Evolutionary conservation across 2,888 invertebrate genomes (phyloP), one percentile per base, ranked within the genome.

Genomic region (Linnaemya vulpina): DNA sequence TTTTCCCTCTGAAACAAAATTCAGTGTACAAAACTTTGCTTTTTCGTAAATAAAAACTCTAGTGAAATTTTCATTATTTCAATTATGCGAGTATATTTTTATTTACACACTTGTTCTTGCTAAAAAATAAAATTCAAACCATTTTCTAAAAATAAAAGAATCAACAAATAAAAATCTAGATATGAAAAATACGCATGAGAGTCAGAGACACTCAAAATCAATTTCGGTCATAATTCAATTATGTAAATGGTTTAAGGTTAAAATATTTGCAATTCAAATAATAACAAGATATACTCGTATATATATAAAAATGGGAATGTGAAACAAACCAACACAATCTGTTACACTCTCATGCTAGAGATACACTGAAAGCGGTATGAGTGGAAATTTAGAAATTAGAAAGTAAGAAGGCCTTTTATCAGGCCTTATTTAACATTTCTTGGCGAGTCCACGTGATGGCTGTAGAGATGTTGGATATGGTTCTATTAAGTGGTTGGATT

Each of bases 171-270:
- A 30, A 43, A 40, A 20, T 0, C 1, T 15, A 1, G 46, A 4
- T 53, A 49, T 67, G 40, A 43, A 0, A 4, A 10, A 38, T 30
- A 46, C 9, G 15, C 20, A 53, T 20, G 15, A 55, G 15, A 49
- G 38, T n/a, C 70, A 78, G 35, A 78, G 62, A 60, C 71, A 70
- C 68, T 74, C 74, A 78, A 82, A 85, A 85, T 85, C 82, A 85
- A 85, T 85, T 85, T 85, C 82, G 78, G 78, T 79, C 67, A 85
- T 85, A 85, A 85, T 82, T 85, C 75, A 85, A 85, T 85, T 85
- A 85, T 79, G 65, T 70, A 85, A 82, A 85, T 85, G 75, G 85
- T 82, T 85, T 85, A 85, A 85, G 85, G 85, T 85, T 85, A 85
- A 80, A 75, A 80, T 67, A 85, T 82, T 78, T 79, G 85, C 78